Percentiles rank a stretch among this genome's conserved stretches.
Evolutionary conservation across 53 echinoderm and acorn worm species (phyloP).

Genomic region (Stichopus horrens): DNA sequence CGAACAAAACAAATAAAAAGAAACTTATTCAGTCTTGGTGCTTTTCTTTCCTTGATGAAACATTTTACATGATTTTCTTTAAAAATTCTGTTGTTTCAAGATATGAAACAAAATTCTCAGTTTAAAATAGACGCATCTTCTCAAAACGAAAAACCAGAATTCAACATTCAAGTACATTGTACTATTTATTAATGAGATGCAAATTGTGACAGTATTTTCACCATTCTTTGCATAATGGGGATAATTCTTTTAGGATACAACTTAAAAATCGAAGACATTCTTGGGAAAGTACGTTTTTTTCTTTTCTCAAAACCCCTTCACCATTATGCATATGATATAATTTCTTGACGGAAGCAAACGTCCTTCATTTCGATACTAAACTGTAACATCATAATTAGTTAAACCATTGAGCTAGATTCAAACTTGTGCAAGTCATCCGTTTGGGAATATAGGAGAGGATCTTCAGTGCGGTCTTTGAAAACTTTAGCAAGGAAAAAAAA

Average conservation of each 20-base stretch:
- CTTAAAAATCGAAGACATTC: neutral
- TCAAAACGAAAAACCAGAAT: neutral
- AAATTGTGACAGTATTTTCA: neutral
- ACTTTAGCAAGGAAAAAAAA: neutral
- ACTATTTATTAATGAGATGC: neutral
- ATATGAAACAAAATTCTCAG: slow-evolving; percentile 5
- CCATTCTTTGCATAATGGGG: slow-evolving; percentile 1
- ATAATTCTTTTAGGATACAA: neutral
- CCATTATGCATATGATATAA: neutral
- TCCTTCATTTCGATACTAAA: slow-evolving; percentile 47
- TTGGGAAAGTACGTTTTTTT: neutral
- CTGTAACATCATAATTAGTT: slow-evolving; percentile 73
- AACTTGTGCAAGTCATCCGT: slow-evolving; percentile 66
- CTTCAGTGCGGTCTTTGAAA: slow-evolving; percentile 22
- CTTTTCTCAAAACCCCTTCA: slow-evolving; percentile 1
- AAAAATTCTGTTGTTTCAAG: neutral
- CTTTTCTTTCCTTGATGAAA: neutral
- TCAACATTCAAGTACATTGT: neutral
- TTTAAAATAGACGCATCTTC: slow-evolving; percentile 13
- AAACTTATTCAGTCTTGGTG: neutral
- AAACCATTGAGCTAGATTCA: slow-evolving; percentile 69
- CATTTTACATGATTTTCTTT: slow-evolving; percentile 24
- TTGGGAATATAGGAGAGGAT: slow-evolving; percentile 29
- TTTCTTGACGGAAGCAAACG: neutral
- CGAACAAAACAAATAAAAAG: neutral